phyloP scores from a whole-genome alignment of 2,888 invertebrate genomes.

The Arge pagana region DNA sequence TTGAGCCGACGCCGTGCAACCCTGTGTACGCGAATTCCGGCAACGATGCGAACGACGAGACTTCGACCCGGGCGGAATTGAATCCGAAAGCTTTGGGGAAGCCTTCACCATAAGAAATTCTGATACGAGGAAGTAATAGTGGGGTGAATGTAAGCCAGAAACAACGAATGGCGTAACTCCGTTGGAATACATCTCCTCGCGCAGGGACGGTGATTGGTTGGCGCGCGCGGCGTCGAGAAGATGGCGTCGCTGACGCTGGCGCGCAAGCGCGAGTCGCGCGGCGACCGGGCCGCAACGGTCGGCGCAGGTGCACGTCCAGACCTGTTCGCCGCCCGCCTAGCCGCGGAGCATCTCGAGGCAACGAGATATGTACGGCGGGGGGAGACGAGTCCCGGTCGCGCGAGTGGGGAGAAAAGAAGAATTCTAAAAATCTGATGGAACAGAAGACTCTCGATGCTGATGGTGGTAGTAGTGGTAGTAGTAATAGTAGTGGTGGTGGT shows the following conservation, averaged over 20 bases:
- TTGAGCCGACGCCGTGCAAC: no score
- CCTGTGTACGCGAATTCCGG: constrained; percentile 18
- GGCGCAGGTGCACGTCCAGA: constrained; percentile 11
- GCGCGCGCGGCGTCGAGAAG: constrained; percentile 7
- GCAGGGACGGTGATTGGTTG: constrained; percentile 6
- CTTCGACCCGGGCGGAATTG: constrained; percentile 16
- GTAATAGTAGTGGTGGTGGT: background rate
- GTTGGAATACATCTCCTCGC: constrained; percentile 12
- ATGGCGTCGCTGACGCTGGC: constrained; percentile 8
- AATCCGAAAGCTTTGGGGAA: no score
- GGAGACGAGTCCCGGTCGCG: no score
- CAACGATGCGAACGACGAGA: constrained; percentile 12
- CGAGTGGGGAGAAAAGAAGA: no score
- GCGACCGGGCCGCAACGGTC: background rate
- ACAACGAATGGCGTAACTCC: background rate
- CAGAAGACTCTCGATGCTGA: no score
- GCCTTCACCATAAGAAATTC: no score
- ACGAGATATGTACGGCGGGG: no score
- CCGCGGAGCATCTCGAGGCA: no score
- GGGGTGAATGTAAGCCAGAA: background rate
- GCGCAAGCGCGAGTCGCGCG: constrained; percentile 1
- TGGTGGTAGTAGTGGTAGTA: no score
- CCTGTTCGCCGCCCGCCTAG: background rate
- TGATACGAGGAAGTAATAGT: no score
- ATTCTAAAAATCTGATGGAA: no score